Percentiles rank a stretch among this genome's conserved stretches.
These are phyloP conservation scores for Apis mellifera DNA, from an alignment of 1,140 invertebrate genomes.

Conservation along the genomic window Amel_HAv3.1 CM009932.2:5074501-5075000, in stretches of 20 bases:
- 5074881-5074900: no score
- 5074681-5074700: not conserved
- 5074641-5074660: not conserved
- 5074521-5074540: not conserved
- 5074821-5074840: no score
- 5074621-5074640: conserved; percentile 1
- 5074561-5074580: conserved; percentile 1
- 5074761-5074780: not conserved
- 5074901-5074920: no score
- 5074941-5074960: not conserved
- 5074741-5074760: not conserved
- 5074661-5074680: not conserved
- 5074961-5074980: not conserved
- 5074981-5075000: not conserved
- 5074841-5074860: no score
- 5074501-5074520: not conserved
- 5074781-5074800: no score
- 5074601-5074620: not conserved
- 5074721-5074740: not conserved
- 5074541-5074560: conserved; percentile 19
- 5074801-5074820: no score
- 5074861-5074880: no score
- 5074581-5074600: not conserved
- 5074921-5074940: no score
- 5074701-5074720: not conserved